These are phyloP conservation scores for Diploscapter pachys DNA, from an alignment of 1,140 invertebrate species.

Conservation along the genomic window DNA sequence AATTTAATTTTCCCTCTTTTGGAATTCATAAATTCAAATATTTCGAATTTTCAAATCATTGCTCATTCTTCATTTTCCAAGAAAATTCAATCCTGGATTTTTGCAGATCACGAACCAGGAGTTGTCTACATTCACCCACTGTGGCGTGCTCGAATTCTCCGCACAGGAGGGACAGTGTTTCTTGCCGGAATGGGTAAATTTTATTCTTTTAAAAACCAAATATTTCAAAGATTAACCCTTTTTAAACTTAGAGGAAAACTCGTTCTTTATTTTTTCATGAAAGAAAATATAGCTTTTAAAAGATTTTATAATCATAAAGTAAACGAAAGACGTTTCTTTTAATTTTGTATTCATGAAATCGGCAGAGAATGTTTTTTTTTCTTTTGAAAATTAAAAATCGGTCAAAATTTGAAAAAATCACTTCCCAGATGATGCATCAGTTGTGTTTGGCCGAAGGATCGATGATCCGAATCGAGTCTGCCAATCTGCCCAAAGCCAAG, in stretches of 20 bases:
- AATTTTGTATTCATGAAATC: too few relatives aligned
- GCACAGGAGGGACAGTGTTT: conserved; percentile 97
- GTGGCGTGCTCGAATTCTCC: conserved; percentile 96
- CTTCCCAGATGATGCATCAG: conserved; percentile 90
- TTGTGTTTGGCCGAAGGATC: conserved; percentile 85
- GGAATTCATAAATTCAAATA: too few relatives aligned
- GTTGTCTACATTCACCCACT: conserved; percentile 73
- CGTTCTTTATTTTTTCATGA: too few relatives aligned
- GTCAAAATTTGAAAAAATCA: neutral
- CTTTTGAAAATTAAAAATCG: too few relatives aligned
- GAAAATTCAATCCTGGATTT: neutral
- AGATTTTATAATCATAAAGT: too few relatives aligned
- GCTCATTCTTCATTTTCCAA: neutral
- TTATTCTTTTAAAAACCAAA: too few relatives aligned
- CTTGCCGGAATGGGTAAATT: conserved; percentile 61
- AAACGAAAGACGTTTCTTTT: neutral
- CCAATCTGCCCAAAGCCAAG: conserved; percentile 85
- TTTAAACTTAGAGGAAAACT: too few relatives aligned
- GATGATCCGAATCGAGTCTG: conserved; percentile 83
- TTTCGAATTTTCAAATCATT: neutral
- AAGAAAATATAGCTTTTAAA: too few relatives aligned
- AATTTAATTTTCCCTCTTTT: too few relatives aligned
- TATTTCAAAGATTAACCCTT: too few relatives aligned
- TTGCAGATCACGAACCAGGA: neutral
- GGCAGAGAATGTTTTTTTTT: too few relatives aligned